Base-by-base conservation (phyloP, 2,888 invertebrate species). In the Cabera pusaria region DNA sequence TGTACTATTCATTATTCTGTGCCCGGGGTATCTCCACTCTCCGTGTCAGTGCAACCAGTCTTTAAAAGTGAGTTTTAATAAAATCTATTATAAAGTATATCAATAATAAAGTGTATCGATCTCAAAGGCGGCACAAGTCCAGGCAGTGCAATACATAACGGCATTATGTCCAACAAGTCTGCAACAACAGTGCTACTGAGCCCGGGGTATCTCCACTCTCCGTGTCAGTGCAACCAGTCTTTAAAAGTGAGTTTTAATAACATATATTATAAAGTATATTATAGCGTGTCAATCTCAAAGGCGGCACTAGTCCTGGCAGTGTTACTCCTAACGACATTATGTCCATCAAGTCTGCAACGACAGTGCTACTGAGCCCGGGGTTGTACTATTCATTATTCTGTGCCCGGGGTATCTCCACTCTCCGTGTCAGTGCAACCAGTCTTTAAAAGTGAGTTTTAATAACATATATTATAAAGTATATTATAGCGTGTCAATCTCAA, bases 21-120 rank as follows among this genome's bases (percentile, higher is more conserved):
- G n/a, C n/a, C n/a, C n/a, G 1, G 71, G 83, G 1, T 90, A 87
- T 47, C 63, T 89, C 29, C 84, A 82, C 51, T 75, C 69, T 12
- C 83, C 77, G 19, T 90, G 90, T 54, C 86, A 84, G 61, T 90
- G 90, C 59, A 82, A 74, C 54, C 83, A 85, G 53, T 85, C 84
- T 18, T 73, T 86, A 24, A 85, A 80, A 75, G 87, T 86, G 38
- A 62, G 65, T 1, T 1, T 17, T 21, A n/a, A n/a, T n/a, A n/a
- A n/a, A n/a, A n/a, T n/a, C n/a, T n/a, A n/a, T n/a, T n/a, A n/a
- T n/a, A n/a, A n/a, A n/a, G n/a, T n/a, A n/a, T n/a, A n/a, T n/a
- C n/a, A n/a, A n/a, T n/a, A n/a, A n/a, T n/a, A n/a, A n/a, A n/a
- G n/a, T n/a, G n/a, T n/a, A n/a, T n/a, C n/a, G n/a, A n/a, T n/a